These are phyloP conservation scores for Apamea sordens DNA, from an alignment of 2,888 invertebrate genomes.

Conservation along the genomic window DNA sequence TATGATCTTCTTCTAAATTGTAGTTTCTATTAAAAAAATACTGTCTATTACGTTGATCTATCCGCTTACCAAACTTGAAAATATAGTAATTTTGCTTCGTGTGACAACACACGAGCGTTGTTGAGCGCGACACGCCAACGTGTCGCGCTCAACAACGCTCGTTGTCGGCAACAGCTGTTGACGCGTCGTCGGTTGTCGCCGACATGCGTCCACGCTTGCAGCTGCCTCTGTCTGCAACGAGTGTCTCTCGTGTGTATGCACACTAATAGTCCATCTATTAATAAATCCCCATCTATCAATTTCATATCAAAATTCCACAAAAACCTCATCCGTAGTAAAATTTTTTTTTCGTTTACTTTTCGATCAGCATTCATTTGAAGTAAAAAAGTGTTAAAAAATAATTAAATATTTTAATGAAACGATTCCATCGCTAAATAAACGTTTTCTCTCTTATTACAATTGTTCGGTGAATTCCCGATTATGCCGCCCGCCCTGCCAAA, in stretches of 20 bases:
- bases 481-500: conserved; percentile 64
- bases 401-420: conserved; percentile 61
- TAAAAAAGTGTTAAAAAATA: conserved; percentile 51
- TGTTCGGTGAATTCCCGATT: conserved; percentile 73
- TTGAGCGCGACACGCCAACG: no score
- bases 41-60: background rate
- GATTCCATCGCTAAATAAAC: conserved; percentile 56
- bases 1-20: no score
- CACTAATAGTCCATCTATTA: background rate
- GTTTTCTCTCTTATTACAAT: conserved; percentile 67
- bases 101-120: no score
- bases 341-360: conserved; percentile 16
- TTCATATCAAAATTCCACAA: background rate
- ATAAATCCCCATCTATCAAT: background rate
- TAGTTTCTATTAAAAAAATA: background rate
- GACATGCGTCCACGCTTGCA: no score
- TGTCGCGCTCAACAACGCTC: no score
- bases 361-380: conserved; percentile 23
- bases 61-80: background rate
- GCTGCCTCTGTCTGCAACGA: no score
- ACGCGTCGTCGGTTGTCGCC: no score
- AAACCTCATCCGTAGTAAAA: conserved; percentile 5
- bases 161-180: no score
- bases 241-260: no score
- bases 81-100: background rate